phyloP scores from a whole-genome alignment of 2,888 invertebrate genomes.

The Platycheirus rosarum region DNA sequence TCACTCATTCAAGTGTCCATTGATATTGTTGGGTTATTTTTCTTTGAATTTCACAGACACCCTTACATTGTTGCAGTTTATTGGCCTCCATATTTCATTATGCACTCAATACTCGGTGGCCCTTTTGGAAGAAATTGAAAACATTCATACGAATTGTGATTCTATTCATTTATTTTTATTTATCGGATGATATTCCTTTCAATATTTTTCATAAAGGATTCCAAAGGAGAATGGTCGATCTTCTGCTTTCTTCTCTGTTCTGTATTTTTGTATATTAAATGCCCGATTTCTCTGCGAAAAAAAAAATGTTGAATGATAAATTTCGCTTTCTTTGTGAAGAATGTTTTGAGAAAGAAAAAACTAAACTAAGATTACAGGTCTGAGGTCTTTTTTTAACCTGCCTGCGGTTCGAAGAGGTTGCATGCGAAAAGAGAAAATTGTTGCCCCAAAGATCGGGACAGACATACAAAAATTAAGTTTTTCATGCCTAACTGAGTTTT shows the following conservation, averaged over 20 bases:
- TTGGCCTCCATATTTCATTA: slow-evolving; percentile 42
- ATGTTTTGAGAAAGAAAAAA: slow-evolving; percentile 2
- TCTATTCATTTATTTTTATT: slow-evolving; percentile 9
- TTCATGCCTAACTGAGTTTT: slow-evolving; percentile 40
- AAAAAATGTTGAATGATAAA: not conserved
- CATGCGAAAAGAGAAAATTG: slow-evolving; percentile 35
- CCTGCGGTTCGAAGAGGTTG: slow-evolving; percentile 36
- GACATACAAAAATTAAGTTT: slow-evolving; percentile 18
- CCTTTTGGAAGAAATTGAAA: slow-evolving; percentile 13
- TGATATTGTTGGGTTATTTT: slow-evolving; percentile 18
- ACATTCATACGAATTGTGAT: slow-evolving; percentile 27
- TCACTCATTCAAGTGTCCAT: slow-evolving; percentile 50
- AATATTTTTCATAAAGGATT: slow-evolving; percentile 33
- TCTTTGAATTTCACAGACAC: not conserved
- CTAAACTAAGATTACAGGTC: slow-evolving; percentile 36
- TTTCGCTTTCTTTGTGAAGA: slow-evolving; percentile 38
- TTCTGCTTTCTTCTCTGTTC: not conserved
- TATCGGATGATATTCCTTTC: not conserved
- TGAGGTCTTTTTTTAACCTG: slow-evolving; percentile 5
- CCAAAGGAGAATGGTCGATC: slow-evolving; percentile 35
- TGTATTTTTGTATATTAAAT: not conserved
- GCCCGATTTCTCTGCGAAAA: slow-evolving; percentile 2
- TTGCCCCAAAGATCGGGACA: slow-evolving; percentile 2
- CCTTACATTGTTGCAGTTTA: slow-evolving; percentile 39
- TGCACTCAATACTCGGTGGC: slow-evolving; percentile 28